Conservation (phyloP, 1,140 invertebrate genomes). For the Aphelinus atriplicis region DNA sequence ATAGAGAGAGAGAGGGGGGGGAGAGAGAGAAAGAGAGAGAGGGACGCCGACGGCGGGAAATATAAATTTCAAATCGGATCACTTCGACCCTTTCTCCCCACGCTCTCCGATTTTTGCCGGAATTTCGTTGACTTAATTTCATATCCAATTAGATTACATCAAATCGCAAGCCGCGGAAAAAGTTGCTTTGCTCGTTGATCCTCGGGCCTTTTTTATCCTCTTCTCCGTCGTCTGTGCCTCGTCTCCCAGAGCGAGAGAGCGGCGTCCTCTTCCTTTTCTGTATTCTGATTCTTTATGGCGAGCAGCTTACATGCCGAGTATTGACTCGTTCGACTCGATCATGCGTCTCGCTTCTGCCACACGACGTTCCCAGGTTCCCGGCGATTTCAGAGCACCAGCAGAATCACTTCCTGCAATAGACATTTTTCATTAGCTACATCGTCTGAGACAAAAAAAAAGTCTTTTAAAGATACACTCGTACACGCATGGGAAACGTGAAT, state of each 20-base stretch:
- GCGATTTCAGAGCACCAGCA: no score
- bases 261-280: conserved; percentile 15
- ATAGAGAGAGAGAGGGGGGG: neutral
- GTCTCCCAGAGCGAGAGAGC: neutral
- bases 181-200: neutral
- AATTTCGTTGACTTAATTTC: conserved; percentile 64
- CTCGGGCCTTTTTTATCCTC: neutral
- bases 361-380: no score
- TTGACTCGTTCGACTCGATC: conserved; percentile 20
- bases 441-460: no score
- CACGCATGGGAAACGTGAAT: no score
- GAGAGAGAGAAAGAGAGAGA: neutral
- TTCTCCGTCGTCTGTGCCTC: neutral
- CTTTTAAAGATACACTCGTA: no score
- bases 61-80: conserved; percentile 63
- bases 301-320: neutral
- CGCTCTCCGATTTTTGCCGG: conserved; percentile 45
- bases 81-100: neutral
- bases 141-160: conserved; percentile 64
- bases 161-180: conserved; percentile 41
- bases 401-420: conserved; percentile 23
- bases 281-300: conserved; percentile 34
- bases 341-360: no score
- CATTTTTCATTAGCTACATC: conserved; percentile 21
- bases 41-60: conserved; percentile 49